Percentiles rank a stretch among this genome's conserved stretches.
Evolutionary conservation across 2,797 vertebrate species (phyloP).

Genomic region (Cuculus canorus): DNA sequence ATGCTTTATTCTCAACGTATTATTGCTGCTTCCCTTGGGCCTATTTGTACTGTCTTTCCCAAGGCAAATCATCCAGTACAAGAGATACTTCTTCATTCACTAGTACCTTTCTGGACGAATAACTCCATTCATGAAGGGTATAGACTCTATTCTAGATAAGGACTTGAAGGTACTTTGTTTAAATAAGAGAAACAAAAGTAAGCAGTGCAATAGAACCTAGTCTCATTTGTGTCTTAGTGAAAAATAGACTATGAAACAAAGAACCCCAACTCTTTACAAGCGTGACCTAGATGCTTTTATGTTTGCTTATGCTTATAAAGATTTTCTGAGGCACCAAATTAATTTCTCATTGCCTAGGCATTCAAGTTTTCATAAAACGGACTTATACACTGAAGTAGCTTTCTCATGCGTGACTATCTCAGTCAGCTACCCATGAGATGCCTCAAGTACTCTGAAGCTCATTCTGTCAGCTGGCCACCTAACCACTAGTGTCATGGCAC

Average conservation of each 20-base stretch:
- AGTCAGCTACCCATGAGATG: not conserved
- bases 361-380: not conserved
- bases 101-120: not conserved
- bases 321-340: not conserved
- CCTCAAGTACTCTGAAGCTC: not conserved
- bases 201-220: not conserved
- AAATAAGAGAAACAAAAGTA: not conserved
- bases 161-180: not conserved
- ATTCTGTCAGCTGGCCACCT: not conserved
- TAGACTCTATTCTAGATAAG: not conserved
- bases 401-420: not conserved
- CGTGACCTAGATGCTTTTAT: not conserved
- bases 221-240: not conserved
- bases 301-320: not conserved
- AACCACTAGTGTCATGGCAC: not conserved
- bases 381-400: not conserved
- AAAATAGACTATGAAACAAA: not conserved
- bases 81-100: not conserved
- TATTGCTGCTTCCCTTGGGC: not conserved
- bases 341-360: not conserved
- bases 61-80: not conserved
- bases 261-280: not conserved
- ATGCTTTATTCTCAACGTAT: not conserved
- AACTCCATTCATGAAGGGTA: not conserved
- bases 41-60: not conserved